Conservation (phyloP, 2,113 vertebrate genomes). For the Pachycephala philippinensis region DNA sequence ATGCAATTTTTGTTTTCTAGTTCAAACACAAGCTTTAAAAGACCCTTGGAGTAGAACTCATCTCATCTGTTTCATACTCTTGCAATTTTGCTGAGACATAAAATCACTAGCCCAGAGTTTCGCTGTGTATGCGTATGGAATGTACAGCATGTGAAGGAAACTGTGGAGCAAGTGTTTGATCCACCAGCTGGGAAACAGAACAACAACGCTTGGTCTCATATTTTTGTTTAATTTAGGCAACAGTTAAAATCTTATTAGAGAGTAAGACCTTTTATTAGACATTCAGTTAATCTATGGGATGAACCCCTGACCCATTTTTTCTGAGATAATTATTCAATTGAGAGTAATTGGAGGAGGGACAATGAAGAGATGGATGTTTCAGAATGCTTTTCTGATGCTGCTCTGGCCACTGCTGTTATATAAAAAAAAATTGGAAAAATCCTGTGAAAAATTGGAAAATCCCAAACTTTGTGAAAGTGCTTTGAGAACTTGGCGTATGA, state of each 20-base stretch:
- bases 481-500: background rate
- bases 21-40: background rate
- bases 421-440: background rate
- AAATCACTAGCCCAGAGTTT: background rate
- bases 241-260: background rate
- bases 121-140: background rate
- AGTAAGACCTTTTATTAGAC: background rate
- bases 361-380: background rate
- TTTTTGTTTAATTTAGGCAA: background rate
- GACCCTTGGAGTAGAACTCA: background rate
- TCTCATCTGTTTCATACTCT: background rate
- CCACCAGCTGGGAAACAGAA: background rate
- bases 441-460: background rate
- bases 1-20: slow-evolving; percentile 18
- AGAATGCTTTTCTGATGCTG: background rate
- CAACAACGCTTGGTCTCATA: background rate
- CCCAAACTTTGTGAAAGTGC: background rate
- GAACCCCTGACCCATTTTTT: background rate
- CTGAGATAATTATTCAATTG: background rate
- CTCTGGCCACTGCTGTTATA: background rate
- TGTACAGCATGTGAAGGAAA: background rate
- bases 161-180: background rate
- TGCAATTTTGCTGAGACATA: background rate
- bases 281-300: background rate
- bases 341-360: background rate